Evolutionary conservation across 2,797 vertebrate genomes (phyloP), one percentile per base, ranked within the genome.

Genomic region (Jordanella pulchra): DNA sequence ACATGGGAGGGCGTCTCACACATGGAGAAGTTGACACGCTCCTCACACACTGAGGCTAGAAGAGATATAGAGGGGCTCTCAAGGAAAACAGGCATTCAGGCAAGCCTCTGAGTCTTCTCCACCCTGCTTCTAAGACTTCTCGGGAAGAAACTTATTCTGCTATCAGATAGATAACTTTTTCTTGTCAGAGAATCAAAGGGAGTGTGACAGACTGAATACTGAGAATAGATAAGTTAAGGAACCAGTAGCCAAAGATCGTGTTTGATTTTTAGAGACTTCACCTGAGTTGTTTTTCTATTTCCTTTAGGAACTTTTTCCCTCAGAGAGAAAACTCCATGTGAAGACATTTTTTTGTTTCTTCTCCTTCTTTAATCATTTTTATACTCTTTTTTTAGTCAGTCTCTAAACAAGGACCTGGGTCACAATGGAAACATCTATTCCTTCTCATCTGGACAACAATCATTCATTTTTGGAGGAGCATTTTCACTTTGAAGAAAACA

Each of bases 61-160:
- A 80, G 69, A 84, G 82, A 86, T 91, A 94, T 93, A 94, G 93
- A 92, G 89, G 90, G 88, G 79, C 84, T 90, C 87, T 79, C 69
- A 66, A 85, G 80, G 87, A 89, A 84, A 74, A 76, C 75, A 72
- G 80, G 82, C 12, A 50, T 73, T 77, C 84, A 89, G 83, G 80
- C 82, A 53, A 83, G 68, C 74, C 69, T 88, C 81, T 17, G 72
- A 80, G 61, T 65, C 69, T 45, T 66, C 82, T 77, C 76, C 70
- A 80, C 69, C 0, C 66, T 23, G 75, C 71, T 70, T 77, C 73
- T 78, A 4, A 14, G 27, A 5, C 65, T 65, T n/a, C 47, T 72
- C n/a, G 54, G 15, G 25, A 66, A 15, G 30, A 32, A 73, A 65
- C 17, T 25, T 65, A 55, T n/a, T 32, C 1, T 48, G 32, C 69